A percentile compares a stretch with the other conserved stretches of the same genome.
Evolutionary conservation across 2,888 invertebrate species (phyloP).

Genomic region (Cactoblastis cactorum): DNA sequence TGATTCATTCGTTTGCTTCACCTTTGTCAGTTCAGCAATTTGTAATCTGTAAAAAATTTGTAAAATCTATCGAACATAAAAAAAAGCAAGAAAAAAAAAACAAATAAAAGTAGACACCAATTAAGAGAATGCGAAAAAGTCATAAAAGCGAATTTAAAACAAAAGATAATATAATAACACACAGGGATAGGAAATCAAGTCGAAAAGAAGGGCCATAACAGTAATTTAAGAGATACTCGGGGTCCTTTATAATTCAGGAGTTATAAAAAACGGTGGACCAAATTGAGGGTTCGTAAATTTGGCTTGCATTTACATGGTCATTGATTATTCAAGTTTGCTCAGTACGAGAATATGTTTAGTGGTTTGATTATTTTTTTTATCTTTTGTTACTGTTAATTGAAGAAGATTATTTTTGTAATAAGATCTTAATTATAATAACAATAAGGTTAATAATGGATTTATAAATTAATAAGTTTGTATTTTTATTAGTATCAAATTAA

Average conservation of each 20-base stretch:
- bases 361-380: too few relatives aligned
- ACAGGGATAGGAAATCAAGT: constrained; percentile 33
- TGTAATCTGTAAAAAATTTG: too few relatives aligned
- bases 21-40: too few relatives aligned
- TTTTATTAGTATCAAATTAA: too few relatives aligned
- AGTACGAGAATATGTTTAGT: too few relatives aligned
- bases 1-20: too few relatives aligned
- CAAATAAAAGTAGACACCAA: not conserved
- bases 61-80: too few relatives aligned
- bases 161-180: constrained; percentile 4
- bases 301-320: constrained; percentile 61
- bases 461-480: too few relatives aligned
- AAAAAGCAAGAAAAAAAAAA: not conserved
- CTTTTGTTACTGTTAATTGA: too few relatives aligned
- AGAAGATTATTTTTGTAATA: too few relatives aligned
- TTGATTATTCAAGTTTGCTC: constrained; percentile 50
- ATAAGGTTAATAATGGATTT: too few relatives aligned
- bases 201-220: constrained; percentile 44
- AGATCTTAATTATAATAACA: too few relatives aligned
- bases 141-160: constrained; percentile 2
- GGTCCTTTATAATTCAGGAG: constrained; percentile 59
- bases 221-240: constrained; percentile 56
- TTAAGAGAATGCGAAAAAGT: not conserved
- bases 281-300: constrained; percentile 50
- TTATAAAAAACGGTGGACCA: constrained; percentile 59